Evolutionary conservation across 2,797 vertebrate species (phyloP).

Genomic region (Arnoldichthys spilopterus): DNA sequence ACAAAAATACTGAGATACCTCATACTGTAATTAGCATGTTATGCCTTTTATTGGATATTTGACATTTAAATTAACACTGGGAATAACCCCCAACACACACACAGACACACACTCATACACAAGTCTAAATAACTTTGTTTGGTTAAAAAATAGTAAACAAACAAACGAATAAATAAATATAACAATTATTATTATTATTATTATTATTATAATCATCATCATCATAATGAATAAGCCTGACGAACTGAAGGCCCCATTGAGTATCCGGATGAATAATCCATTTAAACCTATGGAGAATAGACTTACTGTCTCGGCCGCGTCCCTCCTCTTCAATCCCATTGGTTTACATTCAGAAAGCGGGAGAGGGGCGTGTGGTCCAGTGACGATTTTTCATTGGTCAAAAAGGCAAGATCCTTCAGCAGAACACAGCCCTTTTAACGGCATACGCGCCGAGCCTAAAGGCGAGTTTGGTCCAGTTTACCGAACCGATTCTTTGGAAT

Average conservation of each 20-base stretch:
- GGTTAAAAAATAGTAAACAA: no score
- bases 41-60: no score
- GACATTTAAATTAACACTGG: background rate
- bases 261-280: background rate
- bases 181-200: no score
- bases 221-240: background rate
- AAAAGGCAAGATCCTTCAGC: background rate
- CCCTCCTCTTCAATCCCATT: slow-evolving; percentile 16
- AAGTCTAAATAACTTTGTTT: no score
- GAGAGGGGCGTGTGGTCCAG: background rate
- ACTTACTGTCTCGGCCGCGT: background rate
- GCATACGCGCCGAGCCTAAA: background rate
- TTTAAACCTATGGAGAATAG: background rate
- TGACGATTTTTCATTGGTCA: background rate
- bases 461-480: background rate
- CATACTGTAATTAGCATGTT: background rate
- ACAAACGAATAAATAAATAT: no score
- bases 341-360: background rate
- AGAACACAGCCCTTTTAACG: background rate
- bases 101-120: no score
- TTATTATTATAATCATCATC: no score
- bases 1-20: no score
- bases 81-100: no score
- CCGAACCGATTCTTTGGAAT: background rate
- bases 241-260: background rate